These are phyloP conservation scores for Peucedramus taeniatus DNA, from an alignment of 2,113 vertebrate species.

Conservation along the genomic window DNA sequence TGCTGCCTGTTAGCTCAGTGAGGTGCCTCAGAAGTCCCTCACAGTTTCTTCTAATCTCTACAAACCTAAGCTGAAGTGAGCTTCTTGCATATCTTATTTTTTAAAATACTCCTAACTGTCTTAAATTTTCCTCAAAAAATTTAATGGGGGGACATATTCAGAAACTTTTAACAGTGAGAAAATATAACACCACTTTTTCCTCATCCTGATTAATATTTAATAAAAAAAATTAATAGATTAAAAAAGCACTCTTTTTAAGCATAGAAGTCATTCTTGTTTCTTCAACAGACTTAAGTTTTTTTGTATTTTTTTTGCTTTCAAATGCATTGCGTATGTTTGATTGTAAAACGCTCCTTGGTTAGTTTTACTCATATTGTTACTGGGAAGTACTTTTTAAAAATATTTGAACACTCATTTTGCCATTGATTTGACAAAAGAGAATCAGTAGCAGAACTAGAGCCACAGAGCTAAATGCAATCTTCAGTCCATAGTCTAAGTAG, in stretches of 20 bases:
- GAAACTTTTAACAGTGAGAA: not conserved
- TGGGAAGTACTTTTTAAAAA: not conserved
- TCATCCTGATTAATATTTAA: not conserved
- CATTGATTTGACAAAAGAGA: not conserved
- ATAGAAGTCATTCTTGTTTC: not conserved
- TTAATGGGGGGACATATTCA: not conserved
- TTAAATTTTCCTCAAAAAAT: not conserved
- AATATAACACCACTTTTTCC: not conserved
- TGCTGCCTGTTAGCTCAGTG: slow-evolving; percentile 12
- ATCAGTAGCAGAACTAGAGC: not conserved
- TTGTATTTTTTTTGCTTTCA: not conserved
- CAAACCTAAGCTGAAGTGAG: not conserved
- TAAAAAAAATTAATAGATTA: not conserved
- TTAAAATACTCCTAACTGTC: not conserved
- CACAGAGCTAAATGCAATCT: not conserved
- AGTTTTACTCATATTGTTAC: not conserved
- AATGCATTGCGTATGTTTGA: not conserved
- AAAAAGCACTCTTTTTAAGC: not conserved
- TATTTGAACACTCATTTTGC: not conserved
- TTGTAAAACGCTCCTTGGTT: not conserved
- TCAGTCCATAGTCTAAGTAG: not conserved
- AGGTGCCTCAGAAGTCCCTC: not conserved
- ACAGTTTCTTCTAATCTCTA: not conserved
- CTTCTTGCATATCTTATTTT: not conserved
- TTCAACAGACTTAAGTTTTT: not conserved